Base-by-base conservation (phyloP, 2,888 invertebrate species). In the Drosophila robusta region DNA sequence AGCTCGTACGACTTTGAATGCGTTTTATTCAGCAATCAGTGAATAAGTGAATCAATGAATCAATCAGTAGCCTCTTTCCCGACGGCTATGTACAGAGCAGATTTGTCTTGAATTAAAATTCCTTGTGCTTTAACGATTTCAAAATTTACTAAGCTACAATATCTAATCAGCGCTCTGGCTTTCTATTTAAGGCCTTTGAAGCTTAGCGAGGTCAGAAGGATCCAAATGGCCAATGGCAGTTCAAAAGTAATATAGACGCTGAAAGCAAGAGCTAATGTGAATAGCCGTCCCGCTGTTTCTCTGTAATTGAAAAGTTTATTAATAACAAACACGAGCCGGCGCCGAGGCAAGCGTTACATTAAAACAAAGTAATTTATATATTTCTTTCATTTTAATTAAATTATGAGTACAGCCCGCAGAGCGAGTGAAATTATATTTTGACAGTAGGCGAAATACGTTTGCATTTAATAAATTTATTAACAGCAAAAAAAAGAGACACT, bases 251-350 rank as follows among this genome's bases (percentile, higher is more conserved):
- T 62, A 51, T 55, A 58, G 32, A 12, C 44, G 36, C 34, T 22
- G 6, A 16, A 42, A 41, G 63, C 8, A 68, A 80, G 86, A 86
- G 87, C 86, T 76, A 80, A 83, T 83, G 80, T 57, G 71, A 83
- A 57, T 75, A 87, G 84, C 71, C 80, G 77, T 67, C 71, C 71
- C 54, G 75, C 69, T 70, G 75, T 80, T 83, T 66, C 73, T 63
- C 65, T 52, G 75, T 77, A 80, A 73, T 77, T 83, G 67, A 89
- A 84, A 84, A 84, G 89, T 84, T 84, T 84, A 83, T 89, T 88
- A 83, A 83, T 87, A 84, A 80, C 84, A 72, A 78, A 72, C 66
- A 64, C 38, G 49, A 49, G 47, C 26, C 39, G 50, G 42, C 29
- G 41, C n/a, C 34, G 11, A 34, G n/a, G 61, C 45, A 36, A 34